A percentile compares a stretch with the other conserved stretches of the same genome.
These are phyloP conservation scores for Bovichtus variegatus DNA, from an alignment of 2,797 vertebrate genomes.

Conservation along the genomic window DNA sequence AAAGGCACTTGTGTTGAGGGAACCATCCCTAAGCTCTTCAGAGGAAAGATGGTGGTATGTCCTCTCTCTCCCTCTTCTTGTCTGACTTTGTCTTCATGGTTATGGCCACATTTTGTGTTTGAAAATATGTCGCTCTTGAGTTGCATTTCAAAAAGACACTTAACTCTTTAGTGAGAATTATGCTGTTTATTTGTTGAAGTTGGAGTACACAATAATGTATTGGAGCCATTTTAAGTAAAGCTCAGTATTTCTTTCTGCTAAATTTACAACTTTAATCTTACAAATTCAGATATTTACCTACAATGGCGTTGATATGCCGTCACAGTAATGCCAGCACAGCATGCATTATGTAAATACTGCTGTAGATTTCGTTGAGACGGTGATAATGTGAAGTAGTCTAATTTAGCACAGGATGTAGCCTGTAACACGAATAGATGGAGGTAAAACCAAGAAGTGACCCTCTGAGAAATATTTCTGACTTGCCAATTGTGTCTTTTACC, in stretches of 20 bases:
- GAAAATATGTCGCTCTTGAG: background rate
- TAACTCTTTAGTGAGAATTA: background rate
- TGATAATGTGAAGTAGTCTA: constrained; percentile 7
- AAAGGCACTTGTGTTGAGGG: constrained; percentile 99
- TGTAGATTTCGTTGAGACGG: constrained; percentile 12
- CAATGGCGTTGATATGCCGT: too few relatives aligned
- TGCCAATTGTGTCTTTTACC: constrained; percentile 20
- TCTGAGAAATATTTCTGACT: constrained; percentile 35
- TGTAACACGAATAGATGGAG: constrained; percentile 37
- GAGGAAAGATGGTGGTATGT: constrained; percentile 99
- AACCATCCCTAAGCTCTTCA: constrained; percentile 98
- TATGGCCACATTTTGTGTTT: background rate
- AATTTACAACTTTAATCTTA: too few relatives aligned
- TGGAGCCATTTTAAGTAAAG: too few relatives aligned
- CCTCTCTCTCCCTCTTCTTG: background rate
- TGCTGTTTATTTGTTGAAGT: background rate
- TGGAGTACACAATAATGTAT: background rate
- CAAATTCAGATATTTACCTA: too few relatives aligned
- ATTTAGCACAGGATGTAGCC: constrained; percentile 17
- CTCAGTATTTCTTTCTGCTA: too few relatives aligned
- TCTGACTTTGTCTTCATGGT: constrained; percentile 1
- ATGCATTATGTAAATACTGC: background rate
- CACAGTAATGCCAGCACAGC: background rate
- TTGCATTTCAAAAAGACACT: background rate
- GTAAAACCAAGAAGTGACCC: constrained; percentile 34